These are phyloP conservation scores for Nephrotoma flavescens DNA, from an alignment of 2,888 invertebrate genomes.

Conservation along the genomic window DNA sequence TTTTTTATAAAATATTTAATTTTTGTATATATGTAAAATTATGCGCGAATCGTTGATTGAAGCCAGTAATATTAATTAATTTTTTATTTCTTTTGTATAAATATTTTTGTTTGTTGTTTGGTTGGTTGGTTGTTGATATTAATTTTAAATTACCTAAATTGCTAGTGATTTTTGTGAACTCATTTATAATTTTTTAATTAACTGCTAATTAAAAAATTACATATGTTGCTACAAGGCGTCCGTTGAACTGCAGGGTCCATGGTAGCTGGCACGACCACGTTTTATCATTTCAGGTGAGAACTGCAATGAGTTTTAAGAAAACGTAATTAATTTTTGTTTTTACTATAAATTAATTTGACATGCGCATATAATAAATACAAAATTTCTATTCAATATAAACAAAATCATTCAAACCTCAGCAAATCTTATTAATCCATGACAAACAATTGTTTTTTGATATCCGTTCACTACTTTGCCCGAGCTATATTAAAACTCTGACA, in stretches of 20 bases:
- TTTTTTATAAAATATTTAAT: not conserved
- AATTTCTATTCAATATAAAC: too few species aligned
- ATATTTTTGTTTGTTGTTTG: not conserved
- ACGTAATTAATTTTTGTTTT: not conserved
- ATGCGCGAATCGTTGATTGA: not conserved
- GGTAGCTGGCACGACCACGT: not conserved
- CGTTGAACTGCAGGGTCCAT: not conserved
- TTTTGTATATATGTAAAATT: not conserved
- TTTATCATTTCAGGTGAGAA: not conserved
- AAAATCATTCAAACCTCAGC: too few species aligned
- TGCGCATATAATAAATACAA: not conserved
- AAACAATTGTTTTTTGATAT: too few species aligned
- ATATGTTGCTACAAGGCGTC: constrained; percentile 1
- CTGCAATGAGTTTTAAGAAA: not conserved
- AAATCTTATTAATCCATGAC: too few species aligned
- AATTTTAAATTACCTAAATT: not conserved
- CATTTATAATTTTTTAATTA: not conserved
- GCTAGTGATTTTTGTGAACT: not conserved
- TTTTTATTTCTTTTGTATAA: not conserved
- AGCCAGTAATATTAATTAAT: not conserved
- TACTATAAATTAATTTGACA: not conserved
- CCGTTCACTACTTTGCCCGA: too few species aligned
- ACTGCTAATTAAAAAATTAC: not conserved
- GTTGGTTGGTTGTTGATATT: not conserved
- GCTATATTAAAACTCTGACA: too few species aligned